Base-by-base conservation (phyloP, 2,113 vertebrate species). In the Columbina picui region DNA sequence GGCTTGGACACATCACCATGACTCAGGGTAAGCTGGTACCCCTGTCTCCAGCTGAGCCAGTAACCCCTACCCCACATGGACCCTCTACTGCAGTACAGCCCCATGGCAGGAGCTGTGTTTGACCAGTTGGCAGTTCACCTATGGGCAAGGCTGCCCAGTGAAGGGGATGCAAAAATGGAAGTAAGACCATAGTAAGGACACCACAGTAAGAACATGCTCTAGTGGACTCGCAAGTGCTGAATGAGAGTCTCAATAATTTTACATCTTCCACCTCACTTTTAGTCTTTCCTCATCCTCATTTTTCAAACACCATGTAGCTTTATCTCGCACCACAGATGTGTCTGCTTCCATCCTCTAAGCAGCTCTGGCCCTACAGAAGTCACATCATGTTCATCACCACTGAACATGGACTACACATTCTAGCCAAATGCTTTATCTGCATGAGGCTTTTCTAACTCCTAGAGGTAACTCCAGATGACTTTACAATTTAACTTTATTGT, bases 11-110 rank as follows among this genome's bases (percentile, higher is more conserved):
- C 5, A 14, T 22, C 10, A 18, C 13, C 5, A 1, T 16, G 12
- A 17, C 29, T 41, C 0, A 0, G 14, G 55, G 29, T 50, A 47
- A 53, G 23, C 26, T 68, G 64, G 29, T 12, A 83, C 8, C 7
- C 26, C 27, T 38, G 26, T 32, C 22, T 43, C 50, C 39, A 12
- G 6, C 36, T 21, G n/a, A 80, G 78, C 6, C 61, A 76, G 19
- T 14, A 52, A 41, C 6, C 22, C 23, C 36, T 11, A 21, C 9
- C n/a, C 36, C n/a, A 9, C 55, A 4, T 25, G 57, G 80, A 65
- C 12, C 8, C 2, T 0, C 19, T 41, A 55, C 83, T 52, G 55
- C 1, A 0, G 15, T 25, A 10, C 55, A 83, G 52, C 26, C 67
- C 76, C 47, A 45, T 7, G 10, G 36, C 1, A 3, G 38, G 36